Evolutionary conservation across 2,113 vertebrate genomes (phyloP).

Genomic region (Haemorhous mexicanus): DNA sequence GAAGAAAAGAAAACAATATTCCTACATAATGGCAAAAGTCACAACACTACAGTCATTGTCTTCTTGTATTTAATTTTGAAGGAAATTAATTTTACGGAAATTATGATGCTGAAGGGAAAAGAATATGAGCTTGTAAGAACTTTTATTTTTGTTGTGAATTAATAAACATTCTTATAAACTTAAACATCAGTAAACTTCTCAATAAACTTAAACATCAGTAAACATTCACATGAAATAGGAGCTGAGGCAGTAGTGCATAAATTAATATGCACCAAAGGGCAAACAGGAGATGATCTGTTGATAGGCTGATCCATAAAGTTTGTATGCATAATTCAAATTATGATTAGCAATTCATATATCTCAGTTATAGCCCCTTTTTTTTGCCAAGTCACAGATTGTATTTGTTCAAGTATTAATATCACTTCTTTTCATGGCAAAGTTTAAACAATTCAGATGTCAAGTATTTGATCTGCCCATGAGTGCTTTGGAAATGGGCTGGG

Average conservation of each 20-base stretch:
- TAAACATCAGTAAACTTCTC: constrained; percentile 37
- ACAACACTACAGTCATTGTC: neutral
- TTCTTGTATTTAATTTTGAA: constrained; percentile 37
- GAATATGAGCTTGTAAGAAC: neutral
- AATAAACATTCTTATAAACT: neutral
- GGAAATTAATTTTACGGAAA: constrained; percentile 12
- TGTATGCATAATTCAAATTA: constrained; percentile 58
- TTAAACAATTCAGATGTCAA: constrained; percentile 20
- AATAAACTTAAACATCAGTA: constrained; percentile 32
- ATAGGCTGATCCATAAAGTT: constrained; percentile 56
- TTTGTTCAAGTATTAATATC: constrained; percentile 35
- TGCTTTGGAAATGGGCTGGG: neutral
- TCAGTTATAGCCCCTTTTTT: constrained; percentile 19
- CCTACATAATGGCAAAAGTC: neutral
- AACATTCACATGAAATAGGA: constrained; percentile 48
- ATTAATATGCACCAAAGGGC: constrained; percentile 64
- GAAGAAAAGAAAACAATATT: neutral
- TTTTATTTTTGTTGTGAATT: constrained; percentile 37
- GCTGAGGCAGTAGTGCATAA: constrained; percentile 61
- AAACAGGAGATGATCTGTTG: constrained; percentile 51
- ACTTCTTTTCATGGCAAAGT: neutral
- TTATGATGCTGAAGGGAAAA: neutral
- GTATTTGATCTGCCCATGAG: neutral
- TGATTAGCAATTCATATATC: constrained; percentile 28
- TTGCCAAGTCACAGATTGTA: constrained; percentile 28